phyloP scores from a whole-genome alignment of 2,797 vertebrate species.

The Vespertilio murinus region DNA sequence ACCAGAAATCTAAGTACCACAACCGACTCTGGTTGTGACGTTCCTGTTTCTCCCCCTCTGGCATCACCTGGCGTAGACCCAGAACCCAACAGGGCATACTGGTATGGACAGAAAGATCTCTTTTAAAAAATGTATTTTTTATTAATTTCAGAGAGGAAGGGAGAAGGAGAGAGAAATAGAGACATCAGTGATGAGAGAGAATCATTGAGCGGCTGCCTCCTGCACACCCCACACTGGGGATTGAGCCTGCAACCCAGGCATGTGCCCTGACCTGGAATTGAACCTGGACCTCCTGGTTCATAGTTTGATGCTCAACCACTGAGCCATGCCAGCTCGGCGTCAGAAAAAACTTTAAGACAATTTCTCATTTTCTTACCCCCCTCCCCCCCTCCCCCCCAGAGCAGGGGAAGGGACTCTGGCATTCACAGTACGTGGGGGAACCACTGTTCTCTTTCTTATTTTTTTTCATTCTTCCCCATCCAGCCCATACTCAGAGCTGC shows the following conservation, averaged over 20 bases:
- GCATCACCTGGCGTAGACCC: neutral
- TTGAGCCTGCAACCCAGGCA: no score
- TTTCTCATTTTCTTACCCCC: neutral
- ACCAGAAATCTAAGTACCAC: neutral
- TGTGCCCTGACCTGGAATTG: no score
- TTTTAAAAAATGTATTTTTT: no score
- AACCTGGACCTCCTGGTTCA: no score
- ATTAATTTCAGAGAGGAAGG: no score
- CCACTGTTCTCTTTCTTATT: neutral
- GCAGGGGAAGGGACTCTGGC: neutral
- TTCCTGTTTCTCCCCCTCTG: neutral
- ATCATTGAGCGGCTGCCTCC: no score
- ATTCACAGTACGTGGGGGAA: neutral
- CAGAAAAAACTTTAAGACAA: neutral
- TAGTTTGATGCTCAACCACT: no score
- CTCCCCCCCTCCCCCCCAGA: neutral
- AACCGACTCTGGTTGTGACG: neutral
- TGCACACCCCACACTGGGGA: no score
- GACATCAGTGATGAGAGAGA: no score
- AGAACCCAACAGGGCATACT: neutral
- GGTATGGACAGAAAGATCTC: neutral
- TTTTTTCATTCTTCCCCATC: neutral
- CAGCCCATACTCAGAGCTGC: neutral
- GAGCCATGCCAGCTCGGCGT: no score
- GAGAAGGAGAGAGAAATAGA: no score